These are phyloP conservation scores for Nemapogon koenigi DNA, from an alignment of 2,888 invertebrate species.

Conservation along the genomic window DNA sequence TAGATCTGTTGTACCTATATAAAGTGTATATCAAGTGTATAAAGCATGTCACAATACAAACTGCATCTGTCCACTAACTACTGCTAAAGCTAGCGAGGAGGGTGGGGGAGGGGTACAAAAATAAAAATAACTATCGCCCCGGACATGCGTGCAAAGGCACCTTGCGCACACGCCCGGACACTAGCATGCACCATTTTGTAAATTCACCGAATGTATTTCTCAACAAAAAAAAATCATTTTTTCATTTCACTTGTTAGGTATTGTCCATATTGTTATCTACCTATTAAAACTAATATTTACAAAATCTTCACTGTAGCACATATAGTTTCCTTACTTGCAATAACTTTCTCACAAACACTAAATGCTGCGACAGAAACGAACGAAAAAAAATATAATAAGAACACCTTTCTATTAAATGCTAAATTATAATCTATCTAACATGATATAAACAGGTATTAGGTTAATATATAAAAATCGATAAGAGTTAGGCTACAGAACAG, in stretches of 20 bases:
- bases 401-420: slow-evolving; percentile 63
- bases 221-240: slow-evolving; percentile 57
- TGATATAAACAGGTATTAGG: too few relatives aligned
- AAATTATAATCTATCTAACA: too few relatives aligned
- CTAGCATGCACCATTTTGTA: slow-evolving; percentile 41
- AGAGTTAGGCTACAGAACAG: too few relatives aligned
- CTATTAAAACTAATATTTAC: slow-evolving; percentile 57
- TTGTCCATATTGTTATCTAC: slow-evolving; percentile 61
- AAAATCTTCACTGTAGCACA: slow-evolving; percentile 15
- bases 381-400: slow-evolving; percentile 24
- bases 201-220: slow-evolving; percentile 61
- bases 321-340: slow-evolving; percentile 3
- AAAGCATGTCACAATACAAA: too few relatives aligned
- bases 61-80: too few relatives aligned
- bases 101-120: slow-evolving; percentile 25
- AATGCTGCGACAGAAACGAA: too few relatives aligned
- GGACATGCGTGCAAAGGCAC: slow-evolving; percentile 5
- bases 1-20: too few relatives aligned
- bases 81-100: slow-evolving; percentile 25
- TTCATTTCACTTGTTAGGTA: slow-evolving; percentile 61
- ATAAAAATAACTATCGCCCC: slow-evolving; percentile 26
- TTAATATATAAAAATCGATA: too few relatives aligned
- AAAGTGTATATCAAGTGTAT: too few relatives aligned
- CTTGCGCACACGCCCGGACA: slow-evolving; percentile 20
- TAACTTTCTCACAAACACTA: slow-evolving; percentile 16